These are phyloP conservation scores for Pangasius larnaudii DNA, from an alignment of 2,797 vertebrate species.

Conservation along the genomic window DNA sequence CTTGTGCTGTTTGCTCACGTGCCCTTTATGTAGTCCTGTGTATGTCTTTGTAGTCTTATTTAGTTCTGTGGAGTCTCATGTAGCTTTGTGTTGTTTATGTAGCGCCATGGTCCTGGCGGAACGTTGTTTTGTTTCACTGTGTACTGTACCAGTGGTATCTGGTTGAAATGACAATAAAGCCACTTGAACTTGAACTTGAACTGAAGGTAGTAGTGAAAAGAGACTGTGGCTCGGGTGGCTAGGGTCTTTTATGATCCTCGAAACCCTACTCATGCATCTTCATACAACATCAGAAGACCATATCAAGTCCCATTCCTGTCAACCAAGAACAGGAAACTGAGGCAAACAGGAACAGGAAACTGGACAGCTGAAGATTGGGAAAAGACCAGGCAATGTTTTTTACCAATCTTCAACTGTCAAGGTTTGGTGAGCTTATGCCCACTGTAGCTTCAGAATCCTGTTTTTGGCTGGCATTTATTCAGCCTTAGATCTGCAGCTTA, in stretches of 20 bases:
- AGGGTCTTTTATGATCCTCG: background rate
- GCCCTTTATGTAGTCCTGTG: no score
- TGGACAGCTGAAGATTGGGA: background rate
- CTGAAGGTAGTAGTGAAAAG: background rate
- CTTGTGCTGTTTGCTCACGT: no score
- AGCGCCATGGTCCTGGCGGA: no score
- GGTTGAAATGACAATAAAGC: no score
- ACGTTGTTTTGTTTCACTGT: no score
- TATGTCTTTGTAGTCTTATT: no score
- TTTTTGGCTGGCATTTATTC: constrained; percentile 5
- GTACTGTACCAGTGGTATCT: no score
- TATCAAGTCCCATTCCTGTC: background rate
- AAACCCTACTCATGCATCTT: background rate
- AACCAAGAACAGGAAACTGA: background rate
- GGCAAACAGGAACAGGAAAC: no score
- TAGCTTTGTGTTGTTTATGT: no score
- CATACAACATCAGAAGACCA: background rate
- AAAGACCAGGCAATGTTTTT: background rate
- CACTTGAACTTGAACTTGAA: no score
- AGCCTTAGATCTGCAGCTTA: constrained; percentile 11
- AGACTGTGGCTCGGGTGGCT: background rate
- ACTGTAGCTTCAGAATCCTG: background rate
- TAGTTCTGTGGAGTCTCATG: no score
- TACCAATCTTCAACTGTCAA: background rate
- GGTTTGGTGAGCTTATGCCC: background rate